Percentiles rank a stretch among this genome's conserved stretches.
Conservation (phyloP, 2,888 invertebrate genomes). For the Andrena trimmerana region DNA sequence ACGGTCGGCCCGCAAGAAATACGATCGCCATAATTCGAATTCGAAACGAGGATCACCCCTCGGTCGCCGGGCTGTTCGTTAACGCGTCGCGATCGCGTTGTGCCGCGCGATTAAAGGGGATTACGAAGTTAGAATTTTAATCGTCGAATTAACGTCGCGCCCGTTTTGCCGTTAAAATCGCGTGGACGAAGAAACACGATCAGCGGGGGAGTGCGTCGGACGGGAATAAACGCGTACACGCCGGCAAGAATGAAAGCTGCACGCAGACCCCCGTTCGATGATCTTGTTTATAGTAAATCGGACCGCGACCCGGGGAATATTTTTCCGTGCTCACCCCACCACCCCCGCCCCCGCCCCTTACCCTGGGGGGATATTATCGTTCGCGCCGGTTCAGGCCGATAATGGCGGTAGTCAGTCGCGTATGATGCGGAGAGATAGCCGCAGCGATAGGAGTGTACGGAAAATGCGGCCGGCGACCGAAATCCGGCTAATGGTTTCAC, state of each 20-base stretch:
- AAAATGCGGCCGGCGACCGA: slow-evolving; percentile 78
- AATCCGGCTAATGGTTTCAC: slow-evolving; percentile 83
- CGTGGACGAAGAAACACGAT: slow-evolving; percentile 26
- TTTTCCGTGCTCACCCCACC: slow-evolving; percentile 55
- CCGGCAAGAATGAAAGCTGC: slow-evolving; percentile 18
- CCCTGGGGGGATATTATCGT: slow-evolving; percentile 59
- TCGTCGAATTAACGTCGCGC: slow-evolving; percentile 44
- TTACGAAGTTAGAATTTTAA: slow-evolving; percentile 47
- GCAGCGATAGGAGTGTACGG: slow-evolving; percentile 67
- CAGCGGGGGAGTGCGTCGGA: not conserved
- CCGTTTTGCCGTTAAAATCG: slow-evolving; percentile 30
- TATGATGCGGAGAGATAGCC: slow-evolving; percentile 72
- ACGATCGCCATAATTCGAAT: slow-evolving; percentile 45
- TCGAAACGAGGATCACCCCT: slow-evolving; percentile 12
- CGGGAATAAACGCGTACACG: slow-evolving; percentile 9
- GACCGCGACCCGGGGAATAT: slow-evolving; percentile 48
- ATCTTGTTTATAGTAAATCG: slow-evolving; percentile 67
- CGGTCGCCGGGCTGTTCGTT: slow-evolving; percentile 27
- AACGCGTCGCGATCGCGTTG: slow-evolving; percentile 38
- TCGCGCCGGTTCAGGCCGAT: slow-evolving; percentile 68
- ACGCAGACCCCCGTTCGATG: slow-evolving; percentile 35
- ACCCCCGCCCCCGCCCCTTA: not conserved
- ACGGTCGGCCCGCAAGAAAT: slow-evolving; percentile 43
- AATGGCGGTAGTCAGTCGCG: slow-evolving; percentile 73
- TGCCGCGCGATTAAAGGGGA: slow-evolving; percentile 45